These are phyloP conservation scores for Tipula vernalis DNA, from an alignment of 2,888 invertebrate genomes.

Conservation along the genomic window DNA sequence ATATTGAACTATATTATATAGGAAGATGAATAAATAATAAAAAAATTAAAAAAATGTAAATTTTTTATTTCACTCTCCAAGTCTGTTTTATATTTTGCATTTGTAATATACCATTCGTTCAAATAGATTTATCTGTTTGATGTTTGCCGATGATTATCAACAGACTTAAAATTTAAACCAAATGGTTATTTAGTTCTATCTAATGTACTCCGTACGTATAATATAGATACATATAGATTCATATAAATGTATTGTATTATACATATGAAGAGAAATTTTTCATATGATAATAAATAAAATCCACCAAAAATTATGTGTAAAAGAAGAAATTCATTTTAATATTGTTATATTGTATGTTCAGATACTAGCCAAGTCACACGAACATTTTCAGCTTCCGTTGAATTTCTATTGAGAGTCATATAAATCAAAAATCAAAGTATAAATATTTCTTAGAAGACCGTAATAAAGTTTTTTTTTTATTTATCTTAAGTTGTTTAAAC, in stretches of 20 bases:
- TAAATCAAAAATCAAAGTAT: not conserved
- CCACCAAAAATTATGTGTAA: not conserved
- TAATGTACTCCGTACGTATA: not conserved
- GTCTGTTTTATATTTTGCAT: not conserved
- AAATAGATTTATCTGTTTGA: constrained; percentile 7
- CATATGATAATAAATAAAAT: not conserved
- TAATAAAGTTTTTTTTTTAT: not conserved
- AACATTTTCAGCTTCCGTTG: not conserved
- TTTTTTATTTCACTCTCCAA: not conserved
- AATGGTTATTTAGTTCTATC: not conserved
- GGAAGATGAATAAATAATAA: not conserved
- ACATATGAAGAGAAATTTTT: not conserved
- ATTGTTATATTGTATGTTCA: not conserved
- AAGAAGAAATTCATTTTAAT: too few species aligned
- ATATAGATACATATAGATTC: too few species aligned
- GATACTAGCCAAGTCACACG: not conserved
- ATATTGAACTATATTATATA: not conserved
- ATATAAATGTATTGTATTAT: not conserved
- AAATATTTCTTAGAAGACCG: not conserved
- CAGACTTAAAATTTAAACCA: constrained; percentile 8
- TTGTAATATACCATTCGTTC: not conserved
- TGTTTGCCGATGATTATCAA: constrained; percentile 9
- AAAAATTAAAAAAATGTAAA: not conserved
- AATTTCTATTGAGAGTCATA: not conserved
- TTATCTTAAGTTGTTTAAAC: not conserved